Conservation (phyloP, 2,888 invertebrate species). For the Drosophila ustulata region DNA sequence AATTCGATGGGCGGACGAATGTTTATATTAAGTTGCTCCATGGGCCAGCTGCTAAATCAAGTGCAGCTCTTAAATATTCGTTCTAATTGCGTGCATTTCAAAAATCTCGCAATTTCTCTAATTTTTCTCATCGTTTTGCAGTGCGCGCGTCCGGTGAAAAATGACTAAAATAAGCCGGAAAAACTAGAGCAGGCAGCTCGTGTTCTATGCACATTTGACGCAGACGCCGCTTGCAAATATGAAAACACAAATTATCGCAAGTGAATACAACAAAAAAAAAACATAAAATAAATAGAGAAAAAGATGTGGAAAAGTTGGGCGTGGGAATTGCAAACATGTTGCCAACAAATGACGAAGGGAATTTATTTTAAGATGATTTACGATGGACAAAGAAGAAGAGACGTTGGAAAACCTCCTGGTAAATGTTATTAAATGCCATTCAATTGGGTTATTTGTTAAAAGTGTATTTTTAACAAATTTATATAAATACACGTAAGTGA, state of each 20-base stretch:
- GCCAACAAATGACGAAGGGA: conserved; percentile 71
- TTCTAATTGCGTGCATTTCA: conserved; percentile 46
- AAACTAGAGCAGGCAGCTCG: conserved; percentile 69
- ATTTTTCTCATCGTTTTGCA: conserved; percentile 36
- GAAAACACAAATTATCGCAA: conserved; percentile 44
- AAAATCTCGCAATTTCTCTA: conserved; percentile 20
- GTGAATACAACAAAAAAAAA: background rate
- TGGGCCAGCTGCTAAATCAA: conserved; percentile 51
- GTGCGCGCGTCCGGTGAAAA: conserved; percentile 32
- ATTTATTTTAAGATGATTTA: conserved; percentile 64
- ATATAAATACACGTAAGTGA: conserved; percentile 44
- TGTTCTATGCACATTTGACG: conserved; percentile 58
- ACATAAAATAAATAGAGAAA: background rate
- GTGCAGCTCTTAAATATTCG: conserved; percentile 45
- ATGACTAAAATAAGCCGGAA: conserved; percentile 69
- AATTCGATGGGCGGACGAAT: conserved; percentile 33
- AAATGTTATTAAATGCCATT: conserved; percentile 35
- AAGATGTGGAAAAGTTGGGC: conserved; percentile 37
- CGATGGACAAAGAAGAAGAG: conserved; percentile 7
- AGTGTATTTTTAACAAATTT: conserved; percentile 46
- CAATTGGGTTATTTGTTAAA: conserved; percentile 39
- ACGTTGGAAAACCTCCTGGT: conserved; percentile 19
- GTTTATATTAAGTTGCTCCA: conserved; percentile 39
- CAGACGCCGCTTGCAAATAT: conserved; percentile 45
- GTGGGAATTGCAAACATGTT: conserved; percentile 70